phyloP scores from a whole-genome alignment of 2,797 vertebrate species.

The Oceanodroma leucorhoa region DNA sequence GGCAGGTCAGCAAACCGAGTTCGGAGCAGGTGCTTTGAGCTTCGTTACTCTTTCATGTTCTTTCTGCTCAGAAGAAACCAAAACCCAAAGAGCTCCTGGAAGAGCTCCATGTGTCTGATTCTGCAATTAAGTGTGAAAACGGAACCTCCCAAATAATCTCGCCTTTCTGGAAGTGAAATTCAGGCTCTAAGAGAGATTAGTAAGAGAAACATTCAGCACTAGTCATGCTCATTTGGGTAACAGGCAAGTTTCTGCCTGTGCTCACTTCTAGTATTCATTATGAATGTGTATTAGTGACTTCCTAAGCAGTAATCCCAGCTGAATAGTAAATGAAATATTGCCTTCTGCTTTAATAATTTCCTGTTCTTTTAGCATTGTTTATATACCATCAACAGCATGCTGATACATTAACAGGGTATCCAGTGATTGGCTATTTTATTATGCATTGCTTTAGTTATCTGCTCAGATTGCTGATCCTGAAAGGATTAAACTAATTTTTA shows the following conservation, averaged over 20 bases:
- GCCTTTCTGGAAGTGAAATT: constrained; percentile 17
- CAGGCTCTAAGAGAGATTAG: not conserved
- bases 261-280: not conserved
- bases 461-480: not conserved
- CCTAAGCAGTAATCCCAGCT: not conserved
- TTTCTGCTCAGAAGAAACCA: constrained; percentile 6
- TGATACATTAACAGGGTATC: not conserved
- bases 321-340: not conserved
- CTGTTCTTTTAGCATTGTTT: constrained; percentile 14
- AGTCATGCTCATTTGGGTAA: constrained; percentile 28
- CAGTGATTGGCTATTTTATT: not conserved
- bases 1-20: not conserved
- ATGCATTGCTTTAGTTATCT: not conserved
- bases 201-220: constrained; percentile 1
- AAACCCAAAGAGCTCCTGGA: not conserved
- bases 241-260: constrained; percentile 42
- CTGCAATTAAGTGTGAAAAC: not conserved
- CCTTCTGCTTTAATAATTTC: constrained; percentile 22
- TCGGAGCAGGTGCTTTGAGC: not conserved
- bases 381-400: not conserved
- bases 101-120: not conserved
- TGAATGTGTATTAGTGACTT: constrained; percentile 2
- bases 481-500: not conserved
- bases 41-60: not conserved
- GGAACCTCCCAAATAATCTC: constrained; percentile 1